Evolutionary conservation across 92 coral and sea anemone genomes (phyloP), one percentile per base, ranked within the genome.

Genomic region (Umimayanthus chanpuru): DNA sequence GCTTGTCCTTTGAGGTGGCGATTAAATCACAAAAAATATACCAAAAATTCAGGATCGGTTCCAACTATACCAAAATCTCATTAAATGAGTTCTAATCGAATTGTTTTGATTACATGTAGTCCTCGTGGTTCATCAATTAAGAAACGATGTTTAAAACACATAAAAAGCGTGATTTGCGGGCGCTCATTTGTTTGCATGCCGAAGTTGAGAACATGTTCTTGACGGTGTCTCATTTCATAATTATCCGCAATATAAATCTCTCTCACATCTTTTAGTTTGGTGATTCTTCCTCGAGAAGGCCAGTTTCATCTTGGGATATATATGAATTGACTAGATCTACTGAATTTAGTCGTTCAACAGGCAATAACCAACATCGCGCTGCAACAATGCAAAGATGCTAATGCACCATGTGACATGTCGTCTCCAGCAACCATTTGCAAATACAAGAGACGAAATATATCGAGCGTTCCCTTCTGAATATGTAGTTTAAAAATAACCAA

Each of bases 181-280:
- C 36, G 74, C 68, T 38, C n/a, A 41, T 30, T 83, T 83, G 79
- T 71, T 83, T 83, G 79, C 87, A 83, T 83, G 87, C 87, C 87
- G 87, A 70, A 70, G 87, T 83, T 71, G 87, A 83, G 87, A 70
- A 44, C 79, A 70, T 44, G 86, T 26, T 64, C 65, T 40, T 53
- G 78, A 1, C 39, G 87, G 79, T 83, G 67, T 83, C 87, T 83
- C 78, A 21, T 83, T 83, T 71, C 87, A 83, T 44, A 70, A 71
- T 6, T 71, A 77, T 14, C 30, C 64, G 79, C 66, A 71, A 53
- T 28, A 15, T 3, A 40, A 83, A 47, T n/a, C 8, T 36, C 77
- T 83, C 78, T 83, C 14, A 14, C 73, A 44, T n/a, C n/a, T 83
- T 72, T 18, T 6, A 44, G 39, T 26, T 44, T 71, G n/a, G 28